phyloP scores from a whole-genome alignment of 2,797 vertebrate genomes.

The Sarcoramphus papa region DNA sequence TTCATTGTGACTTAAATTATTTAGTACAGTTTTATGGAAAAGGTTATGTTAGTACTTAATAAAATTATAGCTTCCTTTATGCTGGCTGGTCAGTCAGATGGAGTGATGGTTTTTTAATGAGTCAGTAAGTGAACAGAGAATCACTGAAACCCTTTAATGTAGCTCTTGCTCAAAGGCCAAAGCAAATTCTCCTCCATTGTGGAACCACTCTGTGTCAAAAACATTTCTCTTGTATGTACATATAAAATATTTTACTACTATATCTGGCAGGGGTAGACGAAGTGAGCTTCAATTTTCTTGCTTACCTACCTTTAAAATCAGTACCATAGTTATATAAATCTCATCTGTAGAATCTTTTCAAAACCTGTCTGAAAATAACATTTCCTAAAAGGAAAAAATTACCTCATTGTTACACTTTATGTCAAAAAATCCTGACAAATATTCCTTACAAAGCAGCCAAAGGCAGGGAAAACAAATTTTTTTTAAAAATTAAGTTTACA shows the following conservation, averaged over 20 bases:
- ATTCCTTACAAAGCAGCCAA: neutral
- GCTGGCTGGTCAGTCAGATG: neutral
- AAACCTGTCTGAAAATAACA: neutral
- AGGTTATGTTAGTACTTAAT: neutral
- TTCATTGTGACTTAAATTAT: neutral
- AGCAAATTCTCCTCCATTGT: slow-evolving; percentile 3
- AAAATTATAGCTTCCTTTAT: neutral
- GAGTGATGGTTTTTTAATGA: neutral
- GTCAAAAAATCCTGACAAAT: neutral
- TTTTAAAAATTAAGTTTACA: neutral
- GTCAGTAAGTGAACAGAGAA: neutral
- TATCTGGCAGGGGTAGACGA: neutral
- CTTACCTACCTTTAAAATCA: slow-evolving; percentile 34
- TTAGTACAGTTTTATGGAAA: neutral
- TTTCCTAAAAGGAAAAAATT: neutral
- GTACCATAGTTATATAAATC: neutral
- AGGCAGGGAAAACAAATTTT: neutral
- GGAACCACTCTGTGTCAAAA: neutral
- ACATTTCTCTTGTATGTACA: neutral
- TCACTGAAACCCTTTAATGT: neutral
- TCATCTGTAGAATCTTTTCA: neutral
- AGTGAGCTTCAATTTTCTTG: neutral
- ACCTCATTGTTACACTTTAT: neutral
- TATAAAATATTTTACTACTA: neutral
- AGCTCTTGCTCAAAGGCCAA: neutral